These are phyloP conservation scores for Miniopterus natalensis DNA, from an alignment of 2,113 vertebrate species.

Conservation along the genomic window DNA sequence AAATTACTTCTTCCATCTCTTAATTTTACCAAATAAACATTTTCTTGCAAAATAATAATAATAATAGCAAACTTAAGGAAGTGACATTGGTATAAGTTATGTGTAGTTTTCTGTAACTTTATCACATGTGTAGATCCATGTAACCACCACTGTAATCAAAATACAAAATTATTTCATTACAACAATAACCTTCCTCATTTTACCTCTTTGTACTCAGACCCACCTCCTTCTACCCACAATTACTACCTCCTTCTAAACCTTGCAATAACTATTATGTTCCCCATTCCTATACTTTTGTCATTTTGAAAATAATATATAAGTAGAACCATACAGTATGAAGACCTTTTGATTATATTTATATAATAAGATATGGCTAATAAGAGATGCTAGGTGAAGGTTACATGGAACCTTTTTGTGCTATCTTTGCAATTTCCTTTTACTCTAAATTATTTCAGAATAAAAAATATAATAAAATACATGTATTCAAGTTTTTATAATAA, in stretches of 20 bases:
- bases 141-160: background rate
- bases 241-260: background rate
- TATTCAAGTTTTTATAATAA: background rate
- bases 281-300: background rate
- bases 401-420: background rate
- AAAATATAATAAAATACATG: background rate
- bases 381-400: background rate
- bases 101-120: background rate
- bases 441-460: constrained; percentile 1
- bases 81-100: background rate
- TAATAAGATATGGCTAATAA: background rate
- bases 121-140: no score
- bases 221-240: background rate
- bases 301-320: background rate
- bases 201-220: background rate
- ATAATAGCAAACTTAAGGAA: background rate
- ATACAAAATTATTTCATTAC: background rate
- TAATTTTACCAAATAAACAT: no score
- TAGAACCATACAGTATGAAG: background rate
- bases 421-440: background rate
- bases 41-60: no score
- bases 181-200: background rate
- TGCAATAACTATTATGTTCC: background rate
- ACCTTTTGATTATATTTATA: background rate
- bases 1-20: no score